Percentiles rank a stretch among this genome's conserved stretches.
These are phyloP conservation scores for Marcusenius ussheri DNA, from an alignment of 2,113 vertebrate genomes.

Conservation along the genomic window DNA sequence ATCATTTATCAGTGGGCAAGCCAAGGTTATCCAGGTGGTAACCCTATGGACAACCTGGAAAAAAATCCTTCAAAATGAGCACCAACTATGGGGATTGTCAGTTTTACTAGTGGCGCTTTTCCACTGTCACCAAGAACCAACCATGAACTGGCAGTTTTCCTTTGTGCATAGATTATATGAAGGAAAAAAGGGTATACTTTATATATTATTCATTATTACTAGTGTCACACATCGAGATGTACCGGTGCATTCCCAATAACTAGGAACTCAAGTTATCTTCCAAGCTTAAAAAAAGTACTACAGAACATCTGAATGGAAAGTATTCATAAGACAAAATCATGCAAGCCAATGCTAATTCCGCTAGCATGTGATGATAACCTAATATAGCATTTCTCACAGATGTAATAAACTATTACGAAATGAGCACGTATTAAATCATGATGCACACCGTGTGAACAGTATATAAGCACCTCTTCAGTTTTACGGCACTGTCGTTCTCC, in stretches of 20 bases:
- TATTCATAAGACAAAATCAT: background rate
- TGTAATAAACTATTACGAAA: background rate
- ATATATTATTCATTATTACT: background rate
- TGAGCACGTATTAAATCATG: background rate
- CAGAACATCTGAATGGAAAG: background rate
- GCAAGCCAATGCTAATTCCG: background rate
- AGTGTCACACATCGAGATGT: background rate
- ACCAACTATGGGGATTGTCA: background rate
- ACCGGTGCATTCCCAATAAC: background rate
- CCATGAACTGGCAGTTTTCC: background rate
- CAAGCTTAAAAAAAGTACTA: background rate
- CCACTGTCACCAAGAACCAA: background rate
- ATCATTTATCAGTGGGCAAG: background rate
- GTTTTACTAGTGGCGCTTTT: background rate
- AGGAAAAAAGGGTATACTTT: background rate
- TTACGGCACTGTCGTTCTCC: background rate
- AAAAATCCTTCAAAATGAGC: background rate
- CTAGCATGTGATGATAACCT: background rate
- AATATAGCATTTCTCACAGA: background rate
- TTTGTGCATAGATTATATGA: background rate
- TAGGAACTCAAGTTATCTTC: background rate
- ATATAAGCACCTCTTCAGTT: background rate
- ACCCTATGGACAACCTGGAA: background rate
- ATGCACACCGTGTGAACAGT: background rate
- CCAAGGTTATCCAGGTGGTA: background rate